Evolutionary conservation across 2,797 vertebrate species (phyloP), one percentile per base, ranked within the genome.

Genomic region (Silurus aristotelis): DNA sequence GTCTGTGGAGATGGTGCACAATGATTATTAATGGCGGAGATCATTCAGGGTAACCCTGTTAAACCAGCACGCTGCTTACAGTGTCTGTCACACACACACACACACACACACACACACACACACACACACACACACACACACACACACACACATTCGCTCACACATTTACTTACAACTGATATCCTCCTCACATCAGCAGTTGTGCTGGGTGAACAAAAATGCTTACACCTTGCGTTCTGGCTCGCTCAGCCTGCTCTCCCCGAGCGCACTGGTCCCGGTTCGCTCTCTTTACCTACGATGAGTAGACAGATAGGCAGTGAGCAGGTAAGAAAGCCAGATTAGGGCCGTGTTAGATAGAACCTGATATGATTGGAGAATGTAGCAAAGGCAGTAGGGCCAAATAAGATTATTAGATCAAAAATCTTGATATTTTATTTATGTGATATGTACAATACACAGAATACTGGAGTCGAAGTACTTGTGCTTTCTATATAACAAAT

Each of bases 101-200:
- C 52, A 4, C 52, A 58, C 56, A 63, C 17, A 22, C 20, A 63
- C 60, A 19, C 15, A 63, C 38, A 4, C 38, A 5, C 52, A 22
- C 43, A 22, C 43, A 5, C 72, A 1, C 66, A 20, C 63, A 25
- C 63, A 27, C 79, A 46, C 25, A 17, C 58, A 48, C 60, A 70
- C 56, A 5, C 15, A 17, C 20, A 58, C 55, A 58, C 27, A 60
- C 75, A 60, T 25, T 58, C 27, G 19, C 25, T 78, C 63, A 31
- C 12, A 79, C 52, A 22, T 20, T 46, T 4, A 43, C 43, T 60
- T 61, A 66, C 72, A 82, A 79, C 58, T 87, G 87, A 84, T 89
- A 89, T 91, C 89, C 90, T 79, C 87, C 83, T 88, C 85, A 88
- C 86, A 90, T 90, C 90, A 91, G 91, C 89, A 90, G 68, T 89